phyloP scores from a whole-genome alignment of 37 sponge, comb jelly and placozoan species.

The Beroe ovata region DNA sequence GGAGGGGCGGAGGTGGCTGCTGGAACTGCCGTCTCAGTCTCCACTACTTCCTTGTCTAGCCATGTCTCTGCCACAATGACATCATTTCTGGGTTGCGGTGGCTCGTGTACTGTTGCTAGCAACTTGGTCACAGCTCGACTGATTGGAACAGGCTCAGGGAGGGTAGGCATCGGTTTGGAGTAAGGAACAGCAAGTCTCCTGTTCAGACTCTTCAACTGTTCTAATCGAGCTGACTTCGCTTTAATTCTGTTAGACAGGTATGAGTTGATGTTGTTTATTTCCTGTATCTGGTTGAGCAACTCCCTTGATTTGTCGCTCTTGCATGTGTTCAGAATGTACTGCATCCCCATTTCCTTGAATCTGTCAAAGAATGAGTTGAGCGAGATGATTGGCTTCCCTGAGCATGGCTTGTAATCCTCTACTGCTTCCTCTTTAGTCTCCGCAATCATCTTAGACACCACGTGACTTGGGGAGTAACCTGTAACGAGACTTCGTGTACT shows the following conservation, averaged over 20 bases:
- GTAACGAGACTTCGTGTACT: too few relatives aligned
- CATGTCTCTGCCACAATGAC: slow-evolving; percentile 35
- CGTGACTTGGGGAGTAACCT: slow-evolving; percentile 30
- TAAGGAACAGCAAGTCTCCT: slow-evolving; percentile 12
- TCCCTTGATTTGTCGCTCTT: slow-evolving; percentile 28
- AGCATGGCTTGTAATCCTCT: slow-evolving; percentile 44
- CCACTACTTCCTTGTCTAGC: not conserved
- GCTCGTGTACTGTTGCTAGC: slow-evolving; percentile 9
- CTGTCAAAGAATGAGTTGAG: slow-evolving; percentile 43
- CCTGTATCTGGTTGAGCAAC: slow-evolving; percentile 12
- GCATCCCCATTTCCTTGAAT: slow-evolving; percentile 65
- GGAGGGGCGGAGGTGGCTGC: too few relatives aligned
- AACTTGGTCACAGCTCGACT: slow-evolving; percentile 33
- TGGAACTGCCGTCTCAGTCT: not conserved
- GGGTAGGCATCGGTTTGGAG: not conserved
- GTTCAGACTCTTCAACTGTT: slow-evolving; percentile 12
- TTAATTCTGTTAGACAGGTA: slow-evolving; percentile 35
- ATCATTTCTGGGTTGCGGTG: slow-evolving; percentile 8
- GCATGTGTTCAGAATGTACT: slow-evolving; percentile 3
- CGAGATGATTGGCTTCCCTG: slow-evolving; percentile 42
- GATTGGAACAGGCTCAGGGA: slow-evolving; percentile 7
- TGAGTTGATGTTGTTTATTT: slow-evolving; percentile 18
- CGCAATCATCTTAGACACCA: slow-evolving; percentile 27
- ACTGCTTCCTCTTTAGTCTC: slow-evolving; percentile 1
- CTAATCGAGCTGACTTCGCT: slow-evolving; percentile 31